Base-by-base conservation (phyloP, 2,797 vertebrate species). In the Amniataba percoides region DNA sequence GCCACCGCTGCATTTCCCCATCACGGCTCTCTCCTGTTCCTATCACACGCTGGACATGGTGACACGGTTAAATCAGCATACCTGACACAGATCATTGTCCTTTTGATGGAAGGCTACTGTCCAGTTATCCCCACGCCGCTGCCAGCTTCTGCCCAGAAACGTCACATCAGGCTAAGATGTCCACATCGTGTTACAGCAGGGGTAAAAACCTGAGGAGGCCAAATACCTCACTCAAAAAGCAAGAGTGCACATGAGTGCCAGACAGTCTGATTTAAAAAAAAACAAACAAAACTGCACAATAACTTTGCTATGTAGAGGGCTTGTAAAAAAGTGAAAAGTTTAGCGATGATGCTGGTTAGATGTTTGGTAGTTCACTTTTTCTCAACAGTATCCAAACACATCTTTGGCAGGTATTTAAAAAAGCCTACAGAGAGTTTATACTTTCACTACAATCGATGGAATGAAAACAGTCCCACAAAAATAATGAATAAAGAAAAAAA, bases 61-160 rank as follows among this genome's bases (percentile, higher is more conserved):
- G 66, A 78, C 68, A 81, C n/a, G 58, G 58, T 77, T 63, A 82
- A 86, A 86, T 87, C 80, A 78, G 75, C 65, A 77, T 79, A 73
- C 49, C 69, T 74, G 62, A 81, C 79, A 82, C 53, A 63, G 49
- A 87, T 74, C 71, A 60, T 39, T 80, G 66, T 84, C 42, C 64
- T 74, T 55, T 60, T 63, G 71, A 86, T 74, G 49, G 31, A 71
- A 66, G 53, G 3, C 48, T 25, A 46, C 62, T 51, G 71, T 69
- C 53, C 59, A 70, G 21, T 34, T 31, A 7, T 65, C 60, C 21
- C 34, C 18, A 7, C n/a, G 2, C 40, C 25, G 45, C 43, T 78
- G 68, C 71, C 39, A 27, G 53, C 55, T 45, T 42, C 56, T 68
- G 66, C n/a, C 23, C 25, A n/a, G 34, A 36, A 82, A 71, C 65